Base-by-base conservation (phyloP, 2,888 invertebrate genomes). In the Brenthis hecate region DNA sequence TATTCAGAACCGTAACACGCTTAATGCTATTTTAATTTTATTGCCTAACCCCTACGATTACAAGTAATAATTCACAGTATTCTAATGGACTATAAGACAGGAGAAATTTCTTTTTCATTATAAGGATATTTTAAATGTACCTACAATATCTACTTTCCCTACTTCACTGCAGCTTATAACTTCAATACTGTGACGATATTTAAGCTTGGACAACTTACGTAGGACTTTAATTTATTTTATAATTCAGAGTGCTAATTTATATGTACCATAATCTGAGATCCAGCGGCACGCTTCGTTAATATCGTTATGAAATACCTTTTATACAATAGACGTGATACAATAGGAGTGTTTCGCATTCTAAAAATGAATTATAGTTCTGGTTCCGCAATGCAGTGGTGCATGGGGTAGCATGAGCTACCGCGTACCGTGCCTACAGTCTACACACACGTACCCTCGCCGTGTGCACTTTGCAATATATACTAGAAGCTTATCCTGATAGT, bases 381-480 rank as follows among this genome's bases (percentile, higher is more conserved):
- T 87, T 86, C 89, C 89, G 92, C 92, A 92, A 85, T 92, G 92
- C 92, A 91, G 91, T 89, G 76, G 86, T 82, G 85, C 88, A 89
- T 88, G 86, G 90, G 88, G 87, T 85, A 81, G 84, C 77, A 77
- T 72, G 76, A 77, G 74, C 68, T 69, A 66, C 61, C 66, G 67
- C 66, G 60, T 66, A 58, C 55, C 43, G 56, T 66, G 66, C 61
- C 61, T 64, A 56, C 53, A 66, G 43, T 47, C 51, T 55, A 56
- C 61, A 61, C 19, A 56, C 48, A 58, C 47, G 48, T 36, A 60
- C 68, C 71, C 67, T 58, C 64, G 66, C 57, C 61, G 66, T 48
- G 64, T 53, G 53, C 62, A 53, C 48, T 28, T n/a, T 60, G 48
- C 50, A 62, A 43, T 61, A 58, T 61, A 58, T 0, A 0, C 3